Conservation (phyloP, 2,888 invertebrate genomes). For the Sminthurides aquaticus region DNA sequence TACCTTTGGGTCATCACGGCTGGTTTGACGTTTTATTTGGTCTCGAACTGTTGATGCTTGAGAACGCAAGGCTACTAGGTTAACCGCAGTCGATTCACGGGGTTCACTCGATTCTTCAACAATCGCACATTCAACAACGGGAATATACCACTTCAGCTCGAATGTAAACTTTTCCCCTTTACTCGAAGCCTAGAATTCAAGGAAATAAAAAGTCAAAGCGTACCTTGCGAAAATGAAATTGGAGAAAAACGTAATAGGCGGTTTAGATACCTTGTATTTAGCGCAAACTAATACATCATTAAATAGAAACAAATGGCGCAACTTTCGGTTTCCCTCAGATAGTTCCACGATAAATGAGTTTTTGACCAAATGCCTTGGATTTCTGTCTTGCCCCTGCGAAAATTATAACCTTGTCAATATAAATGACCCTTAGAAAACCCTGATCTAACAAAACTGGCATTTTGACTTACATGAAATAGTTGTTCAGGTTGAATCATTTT, state of each 20-base stretch:
- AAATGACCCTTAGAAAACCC: slow-evolving; percentile 6
- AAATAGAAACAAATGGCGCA: slow-evolving; percentile 86
- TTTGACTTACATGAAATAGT: slow-evolving; percentile 66
- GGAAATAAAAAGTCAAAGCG: slow-evolving; percentile 1
- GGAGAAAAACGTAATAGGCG: not conserved
- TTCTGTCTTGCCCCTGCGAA: slow-evolving; percentile 64
- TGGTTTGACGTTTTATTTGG: slow-evolving; percentile 70
- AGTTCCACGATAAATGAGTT: slow-evolving; percentile 91
- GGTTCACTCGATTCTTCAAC: slow-evolving; percentile 63
- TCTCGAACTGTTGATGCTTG: slow-evolving; percentile 74
- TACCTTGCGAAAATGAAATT: not conserved
- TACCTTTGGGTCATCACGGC: slow-evolving; percentile 55
- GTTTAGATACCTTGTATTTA: slow-evolving; percentile 66
- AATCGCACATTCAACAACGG: slow-evolving; percentile 71
- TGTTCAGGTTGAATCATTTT: slow-evolving; percentile 77
- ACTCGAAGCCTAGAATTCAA: slow-evolving; percentile 59
- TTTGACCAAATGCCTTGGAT: slow-evolving; percentile 80
- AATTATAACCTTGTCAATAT: slow-evolving; percentile 1
- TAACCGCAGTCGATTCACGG: slow-evolving; percentile 68
- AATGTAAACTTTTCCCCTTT: slow-evolving; percentile 76
- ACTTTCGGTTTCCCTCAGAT: slow-evolving; percentile 77
- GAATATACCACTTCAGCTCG: slow-evolving; percentile 89
- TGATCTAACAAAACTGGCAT: not conserved
- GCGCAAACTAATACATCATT: slow-evolving; percentile 93
- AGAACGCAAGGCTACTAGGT: slow-evolving; percentile 66